These are phyloP conservation scores for Deroptyus accipitrinus DNA, from an alignment of 2,113 vertebrate genomes.

Conservation along the genomic window DNA sequence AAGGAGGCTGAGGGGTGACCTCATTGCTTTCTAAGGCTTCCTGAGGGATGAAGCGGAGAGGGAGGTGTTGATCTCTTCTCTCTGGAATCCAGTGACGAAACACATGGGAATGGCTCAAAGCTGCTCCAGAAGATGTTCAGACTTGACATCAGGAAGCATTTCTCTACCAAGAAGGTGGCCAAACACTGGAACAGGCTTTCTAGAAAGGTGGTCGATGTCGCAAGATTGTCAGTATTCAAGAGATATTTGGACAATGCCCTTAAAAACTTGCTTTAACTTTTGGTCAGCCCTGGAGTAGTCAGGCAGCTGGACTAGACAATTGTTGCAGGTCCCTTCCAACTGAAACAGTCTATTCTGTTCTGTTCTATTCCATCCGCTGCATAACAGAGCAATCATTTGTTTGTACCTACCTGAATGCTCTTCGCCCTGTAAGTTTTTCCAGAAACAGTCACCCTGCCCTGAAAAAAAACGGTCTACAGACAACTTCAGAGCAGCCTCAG, in stretches of 20 bases:
- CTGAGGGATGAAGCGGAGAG: not conserved
- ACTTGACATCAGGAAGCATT: not conserved
- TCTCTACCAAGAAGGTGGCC: not conserved
- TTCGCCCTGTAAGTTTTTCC: not conserved
- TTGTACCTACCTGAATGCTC: not conserved
- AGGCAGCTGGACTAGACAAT: not conserved
- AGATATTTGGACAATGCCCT: not conserved
- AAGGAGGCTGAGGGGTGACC: accelerated
- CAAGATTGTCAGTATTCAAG: not conserved
- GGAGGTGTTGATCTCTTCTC: not conserved
- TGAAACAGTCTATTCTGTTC: not conserved
- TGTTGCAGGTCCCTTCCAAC: not conserved
- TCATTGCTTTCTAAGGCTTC: not conserved
- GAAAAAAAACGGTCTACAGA: not conserved
- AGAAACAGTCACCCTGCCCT: not conserved
- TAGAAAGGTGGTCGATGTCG: accelerated
- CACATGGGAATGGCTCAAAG: accelerated
- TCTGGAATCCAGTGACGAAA: too few species aligned
- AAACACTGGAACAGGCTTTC: not conserved
- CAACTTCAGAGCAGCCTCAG: not conserved
- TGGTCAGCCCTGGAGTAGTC: not conserved
- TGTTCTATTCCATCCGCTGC: not conserved
- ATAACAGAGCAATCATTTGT: not conserved
- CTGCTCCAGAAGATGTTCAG: not conserved
- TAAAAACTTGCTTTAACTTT: not conserved